Percentiles rank a stretch among this genome's conserved stretches.
These are phyloP conservation scores for Sarcophaga bullata DNA, from an alignment of 1,140 invertebrate species.

Conservation along the genomic window DNA sequence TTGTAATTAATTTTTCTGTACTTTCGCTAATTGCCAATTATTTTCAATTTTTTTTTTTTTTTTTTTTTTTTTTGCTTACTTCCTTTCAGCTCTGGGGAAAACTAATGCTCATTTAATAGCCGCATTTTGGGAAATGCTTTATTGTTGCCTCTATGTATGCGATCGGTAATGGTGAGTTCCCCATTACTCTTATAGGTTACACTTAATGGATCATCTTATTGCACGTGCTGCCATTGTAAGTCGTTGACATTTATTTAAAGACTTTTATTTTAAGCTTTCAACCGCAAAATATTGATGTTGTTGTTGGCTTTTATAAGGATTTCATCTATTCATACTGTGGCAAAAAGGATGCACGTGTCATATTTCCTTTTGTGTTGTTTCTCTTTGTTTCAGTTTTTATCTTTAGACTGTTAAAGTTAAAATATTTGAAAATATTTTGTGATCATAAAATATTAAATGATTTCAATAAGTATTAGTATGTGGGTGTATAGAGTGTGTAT, in stretches of 20 bases:
- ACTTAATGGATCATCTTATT: slow-evolving; percentile 36
- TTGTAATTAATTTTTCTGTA: not conserved
- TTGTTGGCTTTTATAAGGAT: not conserved
- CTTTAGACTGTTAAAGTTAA: not conserved
- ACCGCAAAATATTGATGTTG: slow-evolving; percentile 29
- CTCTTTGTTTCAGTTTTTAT: too few relatives aligned
- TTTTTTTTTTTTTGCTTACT: too few relatives aligned
- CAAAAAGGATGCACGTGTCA: slow-evolving; percentile 29
- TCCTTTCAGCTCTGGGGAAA: not conserved
- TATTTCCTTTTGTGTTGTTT: slow-evolving; percentile 20
- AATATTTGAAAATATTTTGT: slow-evolving; percentile 21
- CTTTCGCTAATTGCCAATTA: slow-evolving; percentile 13
- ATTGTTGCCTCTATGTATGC: not conserved
- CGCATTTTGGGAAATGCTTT: not conserved
- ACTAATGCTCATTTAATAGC: slow-evolving; percentile 22
- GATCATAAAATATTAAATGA: slow-evolving; percentile 33
- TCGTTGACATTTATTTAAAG: slow-evolving; percentile 32
- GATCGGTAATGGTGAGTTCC: not conserved
- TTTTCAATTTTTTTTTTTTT: not conserved
- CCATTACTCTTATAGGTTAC: slow-evolving; percentile 38
- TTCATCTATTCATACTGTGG: not conserved
- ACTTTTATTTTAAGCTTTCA: slow-evolving; percentile 37
- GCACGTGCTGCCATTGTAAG: slow-evolving; percentile 1
- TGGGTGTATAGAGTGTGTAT: slow-evolving; percentile 10
- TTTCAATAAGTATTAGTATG: not conserved